phyloP scores from a whole-genome alignment of 2,113 vertebrate genomes.

The Neolamprologus caudopunctatus region DNA sequence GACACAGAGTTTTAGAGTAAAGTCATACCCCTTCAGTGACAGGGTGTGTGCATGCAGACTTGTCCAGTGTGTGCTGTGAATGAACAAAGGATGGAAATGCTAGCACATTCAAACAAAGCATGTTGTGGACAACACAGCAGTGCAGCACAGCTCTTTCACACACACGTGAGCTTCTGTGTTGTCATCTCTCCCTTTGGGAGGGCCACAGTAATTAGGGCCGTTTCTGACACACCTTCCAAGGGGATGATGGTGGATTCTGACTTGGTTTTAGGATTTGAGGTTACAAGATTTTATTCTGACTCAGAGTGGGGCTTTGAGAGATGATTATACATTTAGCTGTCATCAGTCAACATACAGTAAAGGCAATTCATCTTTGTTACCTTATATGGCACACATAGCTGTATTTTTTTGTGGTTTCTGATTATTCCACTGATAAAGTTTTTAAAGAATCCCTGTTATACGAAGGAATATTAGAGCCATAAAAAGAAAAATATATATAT shows the following conservation, averaged over 20 bases:
- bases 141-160: not conserved
- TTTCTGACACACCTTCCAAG: not conserved
- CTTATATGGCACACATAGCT: not conserved
- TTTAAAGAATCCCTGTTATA: not conserved
- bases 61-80: not conserved
- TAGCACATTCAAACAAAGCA: not conserved
- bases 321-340: not conserved
- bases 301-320: not conserved
- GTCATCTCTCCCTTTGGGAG: not conserved
- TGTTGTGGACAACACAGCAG: not conserved
- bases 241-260: not conserved
- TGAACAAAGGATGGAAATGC: not conserved
- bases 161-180: not conserved
- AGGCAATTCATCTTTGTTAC: not conserved
- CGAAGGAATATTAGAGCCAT: not conserved
- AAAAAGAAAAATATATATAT: not conserved
- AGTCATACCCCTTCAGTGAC: not conserved
- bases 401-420: not conserved
- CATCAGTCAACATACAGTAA: not conserved
- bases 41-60: not conserved
- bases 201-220: not conserved
- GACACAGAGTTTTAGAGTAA: not conserved
- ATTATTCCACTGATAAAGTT: not conserved
- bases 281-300: not conserved
- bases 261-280: not conserved